phyloP scores from a whole-genome alignment of 2,888 invertebrate genomes.

The Lacanobia wlatinum region DNA sequence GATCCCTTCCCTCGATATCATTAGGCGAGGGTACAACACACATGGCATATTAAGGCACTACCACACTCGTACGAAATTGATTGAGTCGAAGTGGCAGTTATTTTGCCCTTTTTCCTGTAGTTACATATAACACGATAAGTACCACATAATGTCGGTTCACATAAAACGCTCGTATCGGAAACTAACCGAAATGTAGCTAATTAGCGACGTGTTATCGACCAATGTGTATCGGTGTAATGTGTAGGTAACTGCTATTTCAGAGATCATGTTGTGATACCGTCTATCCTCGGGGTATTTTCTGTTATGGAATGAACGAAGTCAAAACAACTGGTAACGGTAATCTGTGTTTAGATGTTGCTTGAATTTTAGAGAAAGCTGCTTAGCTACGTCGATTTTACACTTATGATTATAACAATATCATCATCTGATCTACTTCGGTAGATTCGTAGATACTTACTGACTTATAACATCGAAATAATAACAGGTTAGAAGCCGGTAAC shows the following conservation, averaged over 20 bases:
- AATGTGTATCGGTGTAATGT: slow-evolving; percentile 28
- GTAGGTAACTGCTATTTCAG: slow-evolving; percentile 36
- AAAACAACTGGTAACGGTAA: slow-evolving; percentile 12
- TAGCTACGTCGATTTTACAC: not conserved
- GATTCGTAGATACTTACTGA: too few species aligned
- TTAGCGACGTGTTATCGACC: slow-evolving; percentile 50
- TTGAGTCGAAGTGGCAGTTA: slow-evolving; percentile 40
- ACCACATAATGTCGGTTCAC: slow-evolving; percentile 28
- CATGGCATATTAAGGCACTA: slow-evolving; percentile 47
- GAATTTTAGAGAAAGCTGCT: not conserved
- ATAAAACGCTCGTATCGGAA: slow-evolving; percentile 51
- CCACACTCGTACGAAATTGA: slow-evolving; percentile 34
- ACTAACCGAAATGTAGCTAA: slow-evolving; percentile 57
- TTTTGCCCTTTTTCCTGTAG: slow-evolving; percentile 44
- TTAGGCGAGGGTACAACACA: slow-evolving; percentile 47
- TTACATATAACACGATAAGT: slow-evolving; percentile 41
- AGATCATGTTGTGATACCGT: slow-evolving; percentile 30
- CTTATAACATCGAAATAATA: not conserved
- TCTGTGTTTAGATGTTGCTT: not conserved
- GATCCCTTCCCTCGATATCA: slow-evolving; percentile 42
- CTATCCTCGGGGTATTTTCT: slow-evolving; percentile 43
- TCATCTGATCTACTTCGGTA: not conserved
- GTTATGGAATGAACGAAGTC: slow-evolving; percentile 21
- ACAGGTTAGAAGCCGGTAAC: not conserved
- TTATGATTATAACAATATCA: not conserved